Base-by-base conservation (phyloP, 2,888 invertebrate genomes). In the Sarcophaga caerulescens region DNA sequence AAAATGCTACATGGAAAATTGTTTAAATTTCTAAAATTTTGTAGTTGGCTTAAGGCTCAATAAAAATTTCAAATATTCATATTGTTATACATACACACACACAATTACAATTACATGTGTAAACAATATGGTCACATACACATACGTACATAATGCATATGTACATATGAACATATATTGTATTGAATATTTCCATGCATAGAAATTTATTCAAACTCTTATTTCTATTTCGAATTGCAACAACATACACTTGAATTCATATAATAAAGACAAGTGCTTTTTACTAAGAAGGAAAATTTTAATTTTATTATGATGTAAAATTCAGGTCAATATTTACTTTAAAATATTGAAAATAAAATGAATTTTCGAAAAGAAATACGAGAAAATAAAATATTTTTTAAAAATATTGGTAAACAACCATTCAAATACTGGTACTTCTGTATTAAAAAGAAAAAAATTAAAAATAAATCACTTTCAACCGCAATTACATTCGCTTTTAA, bases 1-100 rank as follows among this genome's bases (percentile, higher is more conserved):
- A 35, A 65, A 52, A 75, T 44, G 23, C 2, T 44, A 57, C 63
- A 60, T 60, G 23, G 35, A 63, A 74, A 76, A 85, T 85, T 73
- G n/a, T 74, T 73, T 68, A 85, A 76, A 77, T 84, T 85, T 85
- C 66, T 74, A 47, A 73, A 81, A 85, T 85, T 57, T 25, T 60
- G 23, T 52, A 69, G 73, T 77, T 85, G 77, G 73, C 76, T 71
- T 85, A 73, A 80, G 73, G 81, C 76, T 68, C 66, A 45, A n/a
- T n/a, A 77, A 73, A 69, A 85, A 77, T 78, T 83, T 44, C 21
- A 83, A 73, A 83, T 77, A 77, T 77, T 71, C n/a, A 60, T 65
- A 47, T 44, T 60, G 10, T 14, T 76, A 14, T 52, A 74, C 0
- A 35, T 6, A 19, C 17, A 78, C 4, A 12, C n/a, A 45, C n/a